phyloP scores from a whole-genome alignment of 2,113 vertebrate genomes.

The Cavia aperea region DNA sequence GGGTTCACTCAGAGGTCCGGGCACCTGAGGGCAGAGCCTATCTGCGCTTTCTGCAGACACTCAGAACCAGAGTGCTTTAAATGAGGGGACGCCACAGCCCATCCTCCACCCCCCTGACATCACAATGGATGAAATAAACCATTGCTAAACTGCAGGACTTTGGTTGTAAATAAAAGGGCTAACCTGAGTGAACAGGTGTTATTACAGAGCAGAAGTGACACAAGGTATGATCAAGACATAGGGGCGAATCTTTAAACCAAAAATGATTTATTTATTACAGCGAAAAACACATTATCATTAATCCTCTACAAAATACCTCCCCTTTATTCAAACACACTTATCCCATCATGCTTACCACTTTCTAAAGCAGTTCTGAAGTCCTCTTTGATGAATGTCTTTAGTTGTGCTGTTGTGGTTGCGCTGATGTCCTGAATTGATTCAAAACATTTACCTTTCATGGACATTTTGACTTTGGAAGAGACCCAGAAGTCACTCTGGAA shows the following conservation, averaged over 20 bases:
- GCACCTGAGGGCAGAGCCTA: neutral
- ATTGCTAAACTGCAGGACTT: neutral
- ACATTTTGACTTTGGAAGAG: neutral
- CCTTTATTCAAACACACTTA: neutral
- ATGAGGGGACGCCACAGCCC: neutral
- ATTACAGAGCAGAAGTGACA: neutral
- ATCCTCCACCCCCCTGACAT: neutral
- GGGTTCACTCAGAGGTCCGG: neutral
- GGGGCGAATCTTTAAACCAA: neutral
- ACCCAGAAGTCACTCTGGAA: neutral
- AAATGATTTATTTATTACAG: neutral
- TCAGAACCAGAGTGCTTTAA: neutral
- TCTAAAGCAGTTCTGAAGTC: neutral
- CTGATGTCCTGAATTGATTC: neutral
- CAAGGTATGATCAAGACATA: neutral
- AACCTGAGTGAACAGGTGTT: neutral
- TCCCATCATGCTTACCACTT: neutral
- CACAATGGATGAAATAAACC: neutral
- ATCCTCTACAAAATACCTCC: neutral
- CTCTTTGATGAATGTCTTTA: neutral
- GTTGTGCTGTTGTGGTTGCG: neutral
- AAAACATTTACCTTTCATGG: neutral
- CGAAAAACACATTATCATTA: neutral
- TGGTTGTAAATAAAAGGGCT: neutral
- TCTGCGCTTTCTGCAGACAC: neutral